Base-by-base conservation (phyloP, 2,797 vertebrate species). In the Alosa sapidissima region DNA sequence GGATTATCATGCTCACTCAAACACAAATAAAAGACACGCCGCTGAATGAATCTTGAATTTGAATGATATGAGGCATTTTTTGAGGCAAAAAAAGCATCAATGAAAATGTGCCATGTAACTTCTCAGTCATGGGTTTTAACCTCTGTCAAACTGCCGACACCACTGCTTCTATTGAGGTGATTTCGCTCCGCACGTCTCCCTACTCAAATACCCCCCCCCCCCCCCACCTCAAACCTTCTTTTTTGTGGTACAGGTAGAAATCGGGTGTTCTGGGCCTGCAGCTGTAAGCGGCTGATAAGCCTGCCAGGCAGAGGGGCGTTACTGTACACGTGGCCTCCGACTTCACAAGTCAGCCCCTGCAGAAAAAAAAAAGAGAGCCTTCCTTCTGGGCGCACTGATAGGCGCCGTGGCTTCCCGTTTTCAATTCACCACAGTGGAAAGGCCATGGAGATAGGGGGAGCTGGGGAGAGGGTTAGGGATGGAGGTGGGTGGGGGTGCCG, bases 201-300 rank as follows among this genome's bases (percentile, higher is more conserved):
- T 60, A 21, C 36, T 83, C n/a, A 83, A 78, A 75, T 33, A 11
- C 11, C 36, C 36, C 0, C 68, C 14, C 14, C 62, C 68, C 33
- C 36, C 65, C 19, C 68, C 68, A 5, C 13, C 10, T 2, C 54
- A 58, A 83, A 28, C 82, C 9, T 14, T 68, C 62, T 62, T 72
- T 65, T 78, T 48, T 65, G 87, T 52, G 65, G 81, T 86, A 84
- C 84, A 84, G 36, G 83, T 85, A 78, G 65, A 83, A 90, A 89
- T 84, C 58, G 1, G 81, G 85, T 81, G 86, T 88, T 87, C 85
- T 84, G 58, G 52, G 81, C 55, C 75, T 21, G 51, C 87, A 87
- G 88, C 89, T 91, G 88, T 87, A 81, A 65, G 52, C 24, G 60
- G 82, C 84, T 88, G 90, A 91, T 91, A 91, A 89, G 88, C 62